phyloP scores from a whole-genome alignment of 2,113 vertebrate species.

The Deroptyus accipitrinus region DNA sequence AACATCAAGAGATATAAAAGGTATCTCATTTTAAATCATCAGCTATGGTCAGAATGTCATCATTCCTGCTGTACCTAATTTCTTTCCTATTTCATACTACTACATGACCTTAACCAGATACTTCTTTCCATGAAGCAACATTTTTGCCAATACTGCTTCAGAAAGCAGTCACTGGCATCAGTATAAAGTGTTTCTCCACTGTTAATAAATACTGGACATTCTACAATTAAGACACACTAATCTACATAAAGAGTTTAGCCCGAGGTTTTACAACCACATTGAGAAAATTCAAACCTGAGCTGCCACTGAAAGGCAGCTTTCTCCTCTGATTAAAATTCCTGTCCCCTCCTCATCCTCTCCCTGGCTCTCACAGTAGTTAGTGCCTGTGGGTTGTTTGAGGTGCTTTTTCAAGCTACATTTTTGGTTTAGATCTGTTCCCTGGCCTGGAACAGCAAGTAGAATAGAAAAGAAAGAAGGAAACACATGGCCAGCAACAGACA shows the following conservation, averaged over 20 bases:
- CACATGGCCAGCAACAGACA: fast-evolving
- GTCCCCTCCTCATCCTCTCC: neutral
- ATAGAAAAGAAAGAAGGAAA: neutral
- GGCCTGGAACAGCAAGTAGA: neutral
- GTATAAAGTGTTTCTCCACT: neutral
- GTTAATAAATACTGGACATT: neutral
- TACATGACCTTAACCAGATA: neutral
- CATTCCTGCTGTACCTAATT: neutral
- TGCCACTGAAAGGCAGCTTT: neutral
- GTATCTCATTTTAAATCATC: neutral
- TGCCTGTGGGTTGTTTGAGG: no score
- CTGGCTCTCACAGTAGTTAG: neutral
- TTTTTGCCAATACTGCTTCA: neutral
- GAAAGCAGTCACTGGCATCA: neutral
- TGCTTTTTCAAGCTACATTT: neutral
- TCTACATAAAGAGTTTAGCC: neutral
- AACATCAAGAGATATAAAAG: neutral
- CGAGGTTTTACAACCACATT: neutral
- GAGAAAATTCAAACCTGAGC: neutral
- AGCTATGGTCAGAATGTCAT: neutral
- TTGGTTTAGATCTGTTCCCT: neutral
- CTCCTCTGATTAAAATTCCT: neutral
- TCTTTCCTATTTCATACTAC: neutral
- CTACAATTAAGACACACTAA: neutral
- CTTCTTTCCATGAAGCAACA: neutral